A percentile compares a stretch with the other conserved stretches of the same genome.
phyloP scores from a whole-genome alignment of 1,140 invertebrate genomes.

The Drosophila arizonae region DNA sequence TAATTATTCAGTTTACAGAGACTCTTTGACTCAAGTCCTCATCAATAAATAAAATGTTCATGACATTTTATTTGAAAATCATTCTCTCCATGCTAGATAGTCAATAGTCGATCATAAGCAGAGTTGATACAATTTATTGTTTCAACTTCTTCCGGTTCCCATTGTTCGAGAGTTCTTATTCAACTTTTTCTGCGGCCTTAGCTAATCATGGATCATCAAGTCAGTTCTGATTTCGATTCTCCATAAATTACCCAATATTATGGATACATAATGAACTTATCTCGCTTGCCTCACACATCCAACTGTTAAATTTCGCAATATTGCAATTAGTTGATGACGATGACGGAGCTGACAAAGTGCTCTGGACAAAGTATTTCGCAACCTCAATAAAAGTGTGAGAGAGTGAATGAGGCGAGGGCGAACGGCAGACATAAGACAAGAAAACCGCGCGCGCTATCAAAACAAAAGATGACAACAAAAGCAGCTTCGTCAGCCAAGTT shows the following conservation, averaged over 20 bases:
- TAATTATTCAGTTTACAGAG: conserved; percentile 23
- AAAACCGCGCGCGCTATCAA: conserved; percentile 42
- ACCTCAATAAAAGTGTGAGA: conserved; percentile 13
- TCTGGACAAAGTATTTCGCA: conserved; percentile 42
- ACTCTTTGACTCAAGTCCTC: neutral
- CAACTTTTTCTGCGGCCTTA: neutral
- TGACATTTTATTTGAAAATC: too few species aligned
- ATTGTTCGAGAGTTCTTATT: too few species aligned
- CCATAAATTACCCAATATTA: conserved; percentile 28
- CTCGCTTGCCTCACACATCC: conserved; percentile 30
- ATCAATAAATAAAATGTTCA: neutral
- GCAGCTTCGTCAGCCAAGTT: conserved; percentile 47
- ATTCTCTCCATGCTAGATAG: too few species aligned
- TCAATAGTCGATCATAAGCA: too few species aligned
- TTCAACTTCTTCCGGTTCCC: too few species aligned
- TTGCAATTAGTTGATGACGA: conserved; percentile 41
- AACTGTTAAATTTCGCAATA: conserved; percentile 49
- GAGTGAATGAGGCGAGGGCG: conserved; percentile 2
- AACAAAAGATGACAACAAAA: conserved; percentile 58
- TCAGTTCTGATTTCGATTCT: conserved; percentile 11
- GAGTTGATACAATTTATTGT: too few species aligned
- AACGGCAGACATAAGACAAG: conserved; percentile 7
- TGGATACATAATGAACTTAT: conserved; percentile 20
- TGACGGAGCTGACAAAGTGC: conserved; percentile 12
- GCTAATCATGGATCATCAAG: conserved; percentile 29